Evolutionary conservation across 1,140 invertebrate genomes (phyloP).

Genomic region (Eueides isabella): DNA sequence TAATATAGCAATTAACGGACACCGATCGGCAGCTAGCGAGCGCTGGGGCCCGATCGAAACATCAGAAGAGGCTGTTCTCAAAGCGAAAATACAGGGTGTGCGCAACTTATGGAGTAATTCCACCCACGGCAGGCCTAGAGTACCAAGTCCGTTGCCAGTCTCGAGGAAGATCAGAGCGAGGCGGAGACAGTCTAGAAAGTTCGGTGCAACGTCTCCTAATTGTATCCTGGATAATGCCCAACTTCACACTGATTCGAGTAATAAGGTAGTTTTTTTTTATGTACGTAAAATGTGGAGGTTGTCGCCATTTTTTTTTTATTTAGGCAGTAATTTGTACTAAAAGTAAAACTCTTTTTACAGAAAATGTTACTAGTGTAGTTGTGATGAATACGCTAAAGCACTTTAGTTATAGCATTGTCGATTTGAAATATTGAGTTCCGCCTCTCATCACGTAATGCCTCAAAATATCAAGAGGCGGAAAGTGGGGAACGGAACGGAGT

Average conservation of each 20-base stretch:
- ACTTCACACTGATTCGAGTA: conserved; percentile 50
- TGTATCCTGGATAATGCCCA: background rate
- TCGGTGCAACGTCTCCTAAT: conserved; percentile 18
- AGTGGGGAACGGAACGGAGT: no score
- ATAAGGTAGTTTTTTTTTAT: conserved; percentile 52
- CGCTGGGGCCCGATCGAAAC: conserved; percentile 66
- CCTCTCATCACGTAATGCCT: no score
- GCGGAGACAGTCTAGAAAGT: conserved; percentile 61
- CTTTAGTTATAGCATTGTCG: no score
- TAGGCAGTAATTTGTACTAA: no score
- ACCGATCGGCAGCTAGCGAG: conserved; percentile 79
- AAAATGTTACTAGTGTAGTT: background rate
- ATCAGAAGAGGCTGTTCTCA: conserved; percentile 62
- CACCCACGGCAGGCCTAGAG: conserved; percentile 30
- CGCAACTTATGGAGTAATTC: conserved; percentile 55
- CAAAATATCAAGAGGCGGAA: no score
- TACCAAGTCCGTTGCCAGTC: conserved; percentile 54
- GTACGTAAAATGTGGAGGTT: no score
- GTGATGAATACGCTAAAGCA: no score
- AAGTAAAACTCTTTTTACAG: no score
- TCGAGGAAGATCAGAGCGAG: conserved; percentile 68
- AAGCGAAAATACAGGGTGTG: conserved; percentile 62
- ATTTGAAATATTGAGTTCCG: no score
- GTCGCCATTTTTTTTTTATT: no score
- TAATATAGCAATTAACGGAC: conserved; percentile 58